phyloP scores from a whole-genome alignment of 2,113 vertebrate species.

The Prionailurus viverrinus region DNA sequence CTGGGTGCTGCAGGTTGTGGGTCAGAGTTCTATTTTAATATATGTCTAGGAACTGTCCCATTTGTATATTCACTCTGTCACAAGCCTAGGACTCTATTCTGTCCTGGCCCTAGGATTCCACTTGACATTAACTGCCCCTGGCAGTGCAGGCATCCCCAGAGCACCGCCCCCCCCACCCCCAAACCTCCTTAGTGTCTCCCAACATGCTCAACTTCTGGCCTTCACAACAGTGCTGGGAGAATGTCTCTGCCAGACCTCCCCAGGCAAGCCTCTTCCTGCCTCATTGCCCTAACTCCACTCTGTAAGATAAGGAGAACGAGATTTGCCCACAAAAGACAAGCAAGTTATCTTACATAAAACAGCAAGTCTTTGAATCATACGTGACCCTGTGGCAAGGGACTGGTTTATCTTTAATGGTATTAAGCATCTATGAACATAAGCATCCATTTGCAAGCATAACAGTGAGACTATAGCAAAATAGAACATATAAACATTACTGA shows the following conservation, averaged over 20 bases:
- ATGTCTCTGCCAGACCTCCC: not conserved
- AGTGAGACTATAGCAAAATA: not conserved
- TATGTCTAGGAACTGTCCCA: not conserved
- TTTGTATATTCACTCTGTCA: not conserved
- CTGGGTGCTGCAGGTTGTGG: not conserved
- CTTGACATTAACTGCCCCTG: not conserved
- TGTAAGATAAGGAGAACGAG: not conserved
- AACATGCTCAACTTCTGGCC: not conserved
- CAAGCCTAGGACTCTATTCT: not conserved
- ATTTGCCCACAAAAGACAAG: not conserved
- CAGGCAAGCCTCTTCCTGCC: not conserved
- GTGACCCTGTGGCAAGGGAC: not conserved
- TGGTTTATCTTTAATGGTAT: not conserved
- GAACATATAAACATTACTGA: constrained; percentile 32
- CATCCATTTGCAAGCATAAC: not conserved
- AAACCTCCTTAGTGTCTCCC: not conserved
- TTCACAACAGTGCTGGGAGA: not conserved
- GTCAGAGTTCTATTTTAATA: not conserved
- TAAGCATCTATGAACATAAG: not conserved
- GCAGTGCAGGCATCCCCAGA: not conserved
- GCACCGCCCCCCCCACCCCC: not conserved
- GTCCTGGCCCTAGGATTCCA: not conserved
- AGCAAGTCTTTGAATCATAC: not conserved
- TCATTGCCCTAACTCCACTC: not conserved
- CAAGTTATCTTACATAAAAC: not conserved